A percentile compares a stretch with the other conserved stretches of the same genome.
Conservation (phyloP, 2,113 vertebrate genomes). For the Thunnus maccoyii region DNA sequence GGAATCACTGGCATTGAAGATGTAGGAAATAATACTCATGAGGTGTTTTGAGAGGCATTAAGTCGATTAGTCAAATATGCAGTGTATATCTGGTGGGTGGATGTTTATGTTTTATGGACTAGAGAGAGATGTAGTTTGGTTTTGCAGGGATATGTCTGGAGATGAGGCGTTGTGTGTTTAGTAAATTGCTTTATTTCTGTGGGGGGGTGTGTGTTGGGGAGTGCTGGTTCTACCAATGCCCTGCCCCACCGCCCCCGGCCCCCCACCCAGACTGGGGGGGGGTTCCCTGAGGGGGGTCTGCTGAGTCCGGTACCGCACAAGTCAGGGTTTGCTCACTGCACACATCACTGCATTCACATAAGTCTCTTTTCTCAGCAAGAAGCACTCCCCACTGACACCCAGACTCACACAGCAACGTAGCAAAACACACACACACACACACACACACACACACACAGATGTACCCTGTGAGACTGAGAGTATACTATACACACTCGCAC, state of each 20-base stretch:
- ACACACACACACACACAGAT: constrained; percentile 1
- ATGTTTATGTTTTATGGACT: not conserved
- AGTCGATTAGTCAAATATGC: not conserved
- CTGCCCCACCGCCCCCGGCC: not conserved
- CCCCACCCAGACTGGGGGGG: not conserved
- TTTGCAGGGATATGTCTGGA: not conserved
- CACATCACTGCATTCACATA: constrained; percentile 40
- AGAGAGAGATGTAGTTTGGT: not conserved
- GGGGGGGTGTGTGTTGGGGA: not conserved
- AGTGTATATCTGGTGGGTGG: not conserved
- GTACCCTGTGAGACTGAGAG: not conserved
- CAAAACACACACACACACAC: not conserved
- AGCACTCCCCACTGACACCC: constrained; percentile 43
- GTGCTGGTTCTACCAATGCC: constrained; percentile 15
- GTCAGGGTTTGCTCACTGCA: constrained; percentile 44
- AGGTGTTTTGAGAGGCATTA: not conserved
- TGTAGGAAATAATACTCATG: too few relatives aligned
- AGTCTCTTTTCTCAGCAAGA: constrained; percentile 12
- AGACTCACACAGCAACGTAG: constrained; percentile 17
- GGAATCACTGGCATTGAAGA: not conserved
- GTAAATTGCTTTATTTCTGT: not conserved
- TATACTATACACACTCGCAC: not conserved
- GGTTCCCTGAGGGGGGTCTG: constrained; percentile 33
- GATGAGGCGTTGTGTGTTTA: not conserved
- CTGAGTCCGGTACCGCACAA: constrained; percentile 27